Base-by-base conservation (phyloP, 2,888 invertebrate species). In the Tenthredo scrophulariae region DNA sequence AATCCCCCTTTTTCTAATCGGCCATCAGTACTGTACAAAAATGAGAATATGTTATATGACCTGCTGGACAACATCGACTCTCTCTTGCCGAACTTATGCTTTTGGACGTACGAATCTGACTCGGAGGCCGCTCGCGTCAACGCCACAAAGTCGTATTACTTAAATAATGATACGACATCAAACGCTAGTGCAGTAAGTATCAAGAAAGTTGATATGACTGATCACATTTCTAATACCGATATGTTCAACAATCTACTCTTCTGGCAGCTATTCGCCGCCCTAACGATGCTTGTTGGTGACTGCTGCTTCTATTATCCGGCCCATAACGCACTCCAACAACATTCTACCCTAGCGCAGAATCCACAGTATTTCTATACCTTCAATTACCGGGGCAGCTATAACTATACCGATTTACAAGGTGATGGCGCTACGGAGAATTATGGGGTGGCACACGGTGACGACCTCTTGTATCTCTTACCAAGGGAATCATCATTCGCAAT, bases 371-470 rank as follows among this genome's bases (percentile, higher is more conserved):
- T 84, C 50, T 89, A 88, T 72, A 62, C 58, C 10, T 90, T 87
- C 79, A 85, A 85, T 10, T 90, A 88, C 86, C 85, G 85, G 1
- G 88, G 88, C 7, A 84, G 84, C 0, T 84, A 84, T 26, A 88
- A 87, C 54, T 15, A 46, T 10, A 86, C 87, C 26, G 26, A 75
- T 10, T 7, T 2, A 26, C 10, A 62, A 10, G 72, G n/a, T n/a
- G n/a, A n/a, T n/a, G n/a, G 85, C 0, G 33, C 58, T 9, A 83
- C 86, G 58, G 22, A 18, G 0, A 77, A 87, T 10, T 26, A 87
- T 29, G 88, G 94, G 9, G 93, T 94, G 3, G 92, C 93, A 67
- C 94, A 95, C 87, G 94, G 93, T 0, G 94, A 94, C 86, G 94
- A 95, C 74, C 88, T 94, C 2, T 91, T 94, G 54, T 94, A 95